phyloP scores from a whole-genome alignment of 2,888 invertebrate species.

The Drosophila bunnanda region DNA sequence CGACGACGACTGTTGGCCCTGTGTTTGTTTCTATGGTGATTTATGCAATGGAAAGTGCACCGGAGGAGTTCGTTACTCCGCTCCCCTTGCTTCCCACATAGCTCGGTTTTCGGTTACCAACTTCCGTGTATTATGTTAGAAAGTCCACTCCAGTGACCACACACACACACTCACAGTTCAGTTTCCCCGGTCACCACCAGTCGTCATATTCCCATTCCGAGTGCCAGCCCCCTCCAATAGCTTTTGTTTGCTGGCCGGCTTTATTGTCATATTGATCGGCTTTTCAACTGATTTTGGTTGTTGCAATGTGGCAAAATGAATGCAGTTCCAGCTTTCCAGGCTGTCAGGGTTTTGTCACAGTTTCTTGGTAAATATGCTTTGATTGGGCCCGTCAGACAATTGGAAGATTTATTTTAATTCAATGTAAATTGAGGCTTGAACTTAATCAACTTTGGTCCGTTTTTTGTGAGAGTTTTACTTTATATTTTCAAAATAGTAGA shows the following conservation, averaged over 20 bases:
- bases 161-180: slow-evolving; percentile 2
- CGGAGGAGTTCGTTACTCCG: slow-evolving; percentile 37
- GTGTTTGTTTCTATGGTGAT: slow-evolving; percentile 26
- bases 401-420: slow-evolving; percentile 11
- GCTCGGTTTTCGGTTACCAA: slow-evolving; percentile 67
- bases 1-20: slow-evolving; percentile 21
- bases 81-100: slow-evolving; percentile 9
- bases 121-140: slow-evolving; percentile 76
- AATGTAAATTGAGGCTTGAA: not conserved
- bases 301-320: slow-evolving; percentile 29
- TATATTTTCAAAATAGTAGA: not conserved
- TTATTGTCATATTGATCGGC: slow-evolving; percentile 51
- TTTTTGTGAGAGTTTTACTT: not conserved
- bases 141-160: slow-evolving; percentile 55
- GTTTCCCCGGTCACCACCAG: slow-evolving; percentile 2
- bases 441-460: not conserved
- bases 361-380: slow-evolving; percentile 11
- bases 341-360: slow-evolving; percentile 20
- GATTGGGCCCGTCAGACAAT: slow-evolving; percentile 27
- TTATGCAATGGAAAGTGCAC: slow-evolving; percentile 63
- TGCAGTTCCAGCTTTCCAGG: slow-evolving; percentile 9
- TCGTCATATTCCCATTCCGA: slow-evolving; percentile 22
- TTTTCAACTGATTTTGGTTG: slow-evolving; percentile 27
- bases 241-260: slow-evolving; percentile 34
- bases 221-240: not conserved